These are phyloP conservation scores for Prionailurus bengalensis DNA, from an alignment of 2,113 vertebrate species.

Conservation along the genomic window DNA sequence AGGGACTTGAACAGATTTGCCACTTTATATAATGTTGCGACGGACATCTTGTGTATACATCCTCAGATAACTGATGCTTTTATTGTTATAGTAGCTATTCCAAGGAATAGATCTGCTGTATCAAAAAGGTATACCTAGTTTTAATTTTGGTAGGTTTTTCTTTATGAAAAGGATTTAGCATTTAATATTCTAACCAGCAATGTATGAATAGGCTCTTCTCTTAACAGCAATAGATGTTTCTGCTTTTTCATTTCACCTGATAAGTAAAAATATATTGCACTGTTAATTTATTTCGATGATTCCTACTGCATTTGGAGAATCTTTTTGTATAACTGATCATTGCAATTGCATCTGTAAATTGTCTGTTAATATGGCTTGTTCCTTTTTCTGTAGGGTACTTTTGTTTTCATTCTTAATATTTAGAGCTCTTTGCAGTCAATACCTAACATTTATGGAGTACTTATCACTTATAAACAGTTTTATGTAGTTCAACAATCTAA, in stretches of 20 bases:
- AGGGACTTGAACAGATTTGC: neutral
- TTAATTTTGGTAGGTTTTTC: neutral
- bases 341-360: neutral
- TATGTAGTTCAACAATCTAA: neutral
- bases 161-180: neutral
- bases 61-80: neutral
- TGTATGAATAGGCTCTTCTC: neutral
- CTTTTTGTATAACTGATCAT: neutral
- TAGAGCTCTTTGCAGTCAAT: neutral
- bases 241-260: neutral
- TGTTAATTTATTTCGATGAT: neutral
- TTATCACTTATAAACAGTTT: neutral
- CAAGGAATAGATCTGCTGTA: neutral
- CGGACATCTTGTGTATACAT: neutral
- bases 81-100: neutral
- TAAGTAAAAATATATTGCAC: neutral
- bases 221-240: neutral
- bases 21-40: neutral
- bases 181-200: neutral
- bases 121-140: neutral
- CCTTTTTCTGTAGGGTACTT: neutral
- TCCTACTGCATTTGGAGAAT: neutral
- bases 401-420: slow-evolving; percentile 21
- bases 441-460: neutral
- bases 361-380: neutral